These are phyloP conservation scores for Eidolon helvum DNA, from an alignment of 2,113 vertebrate species.

Conservation along the genomic window DNA sequence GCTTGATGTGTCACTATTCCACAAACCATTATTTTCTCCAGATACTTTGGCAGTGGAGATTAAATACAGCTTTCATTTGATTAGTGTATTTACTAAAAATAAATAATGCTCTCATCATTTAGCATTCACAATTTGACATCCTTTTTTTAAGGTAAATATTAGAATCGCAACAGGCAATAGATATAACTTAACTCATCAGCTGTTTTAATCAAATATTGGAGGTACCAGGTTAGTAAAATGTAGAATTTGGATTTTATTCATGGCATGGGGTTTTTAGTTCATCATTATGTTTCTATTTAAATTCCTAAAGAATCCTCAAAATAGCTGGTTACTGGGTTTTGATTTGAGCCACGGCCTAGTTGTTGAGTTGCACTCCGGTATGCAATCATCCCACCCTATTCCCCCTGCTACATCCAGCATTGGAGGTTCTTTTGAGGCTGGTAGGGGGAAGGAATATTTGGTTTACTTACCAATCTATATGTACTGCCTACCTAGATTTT, in stretches of 20 bases:
- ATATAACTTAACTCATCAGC: not conserved
- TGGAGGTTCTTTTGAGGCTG: not conserved
- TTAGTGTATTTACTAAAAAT: not conserved
- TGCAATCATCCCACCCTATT: not conserved
- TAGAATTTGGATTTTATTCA: not conserved
- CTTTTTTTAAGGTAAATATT: not conserved
- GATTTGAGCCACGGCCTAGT: not conserved
- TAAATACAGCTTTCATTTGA: not conserved
- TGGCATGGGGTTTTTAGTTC: not conserved
- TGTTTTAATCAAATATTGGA: not conserved
- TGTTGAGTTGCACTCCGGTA: not conserved
- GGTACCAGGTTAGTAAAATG: not conserved
- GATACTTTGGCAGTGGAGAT: not conserved
- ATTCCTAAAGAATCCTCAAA: not conserved
- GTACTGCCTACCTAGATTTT: not conserved
- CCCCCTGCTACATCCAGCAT: fast-evolving
- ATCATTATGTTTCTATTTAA: not conserved
- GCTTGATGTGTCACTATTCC: not conserved
- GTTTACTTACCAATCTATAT: not conserved
- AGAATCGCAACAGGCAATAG: not conserved
- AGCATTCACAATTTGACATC: not conserved
- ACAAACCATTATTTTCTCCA: not conserved
- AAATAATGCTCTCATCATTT: not conserved
- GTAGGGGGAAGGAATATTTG: not conserved
- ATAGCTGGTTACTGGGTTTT: not conserved